A percentile compares a stretch with the other conserved stretches of the same genome.
Conservation (phyloP, 2,113 vertebrate genomes). For the Struthidea cinerea region DNA sequence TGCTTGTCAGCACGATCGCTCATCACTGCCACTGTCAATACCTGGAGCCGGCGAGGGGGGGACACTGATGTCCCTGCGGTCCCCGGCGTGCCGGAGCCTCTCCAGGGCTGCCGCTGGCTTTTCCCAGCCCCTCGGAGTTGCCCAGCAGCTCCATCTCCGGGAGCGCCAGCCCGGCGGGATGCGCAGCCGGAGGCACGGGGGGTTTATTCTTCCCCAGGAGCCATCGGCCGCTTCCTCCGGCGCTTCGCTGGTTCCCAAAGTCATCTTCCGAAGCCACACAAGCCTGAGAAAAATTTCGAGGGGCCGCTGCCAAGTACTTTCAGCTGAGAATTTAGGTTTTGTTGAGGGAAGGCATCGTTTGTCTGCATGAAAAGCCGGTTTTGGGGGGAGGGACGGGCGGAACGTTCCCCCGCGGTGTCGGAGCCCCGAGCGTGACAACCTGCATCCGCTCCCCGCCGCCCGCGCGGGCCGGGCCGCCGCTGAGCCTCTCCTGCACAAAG, state of each 20-base stretch:
- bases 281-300: slow-evolving; percentile 19
- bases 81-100: not conserved
- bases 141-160: not conserved
- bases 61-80: not conserved
- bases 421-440: slow-evolving; percentile 30
- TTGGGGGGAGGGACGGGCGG: not conserved
- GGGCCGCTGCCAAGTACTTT: slow-evolving; percentile 17
- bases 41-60: not conserved
- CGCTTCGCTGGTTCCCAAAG: not conserved
- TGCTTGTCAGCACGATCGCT: not conserved
- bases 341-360: not conserved
- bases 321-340: not conserved
- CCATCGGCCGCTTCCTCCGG: not conserved
- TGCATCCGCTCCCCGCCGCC: not conserved
- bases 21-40: slow-evolving; percentile 66
- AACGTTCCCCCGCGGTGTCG: not conserved
- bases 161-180: not conserved
- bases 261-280: not conserved
- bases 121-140: not conserved
- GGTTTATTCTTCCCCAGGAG: not conserved
- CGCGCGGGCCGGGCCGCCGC: not conserved
- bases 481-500: not conserved
- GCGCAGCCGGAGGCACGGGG: not conserved
- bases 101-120: not conserved
- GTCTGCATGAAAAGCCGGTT: not conserved